Evolutionary conservation across 2,888 invertebrate genomes (phyloP).

Genomic region (Eupithecia tripunctaria): DNA sequence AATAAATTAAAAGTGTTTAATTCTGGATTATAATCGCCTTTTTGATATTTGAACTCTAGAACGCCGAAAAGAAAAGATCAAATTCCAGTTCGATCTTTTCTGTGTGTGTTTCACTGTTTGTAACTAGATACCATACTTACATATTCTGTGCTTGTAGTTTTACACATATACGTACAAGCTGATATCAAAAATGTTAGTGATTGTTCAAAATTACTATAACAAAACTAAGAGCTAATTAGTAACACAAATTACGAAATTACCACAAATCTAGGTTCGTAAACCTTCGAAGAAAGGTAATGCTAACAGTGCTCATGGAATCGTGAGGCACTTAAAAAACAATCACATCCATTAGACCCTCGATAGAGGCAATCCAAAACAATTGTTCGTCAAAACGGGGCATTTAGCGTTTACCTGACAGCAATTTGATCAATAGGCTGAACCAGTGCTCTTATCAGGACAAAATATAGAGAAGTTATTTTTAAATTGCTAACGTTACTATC

Average conservation of each 20-base stretch:
- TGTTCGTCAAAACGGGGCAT: slow-evolving; percentile 53
- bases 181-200: too few species aligned
- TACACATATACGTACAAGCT: too few species aligned
- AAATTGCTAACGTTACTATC: neutral
- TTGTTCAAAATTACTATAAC: too few species aligned
- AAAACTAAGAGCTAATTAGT: neutral
- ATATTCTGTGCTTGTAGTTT: too few species aligned
- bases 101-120: too few species aligned
- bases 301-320: slow-evolving; percentile 40
- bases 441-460: neutral
- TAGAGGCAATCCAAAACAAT: slow-evolving; percentile 56
- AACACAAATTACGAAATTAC: neutral
- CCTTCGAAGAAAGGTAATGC: neutral
- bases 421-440: slow-evolving; percentile 32
- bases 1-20: neutral
- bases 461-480: neutral
- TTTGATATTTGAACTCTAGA: too few species aligned
- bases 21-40: neutral
- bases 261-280: neutral
- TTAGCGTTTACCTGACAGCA: slow-evolving; percentile 47
- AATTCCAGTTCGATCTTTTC: too few species aligned
- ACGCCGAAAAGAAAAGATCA: too few species aligned
- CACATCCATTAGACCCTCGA: slow-evolving; percentile 52
- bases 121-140: too few species aligned
- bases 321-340: slow-evolving; percentile 56